phyloP scores from a whole-genome alignment of 2,113 vertebrate species.

The Carassius carassius region DNA sequence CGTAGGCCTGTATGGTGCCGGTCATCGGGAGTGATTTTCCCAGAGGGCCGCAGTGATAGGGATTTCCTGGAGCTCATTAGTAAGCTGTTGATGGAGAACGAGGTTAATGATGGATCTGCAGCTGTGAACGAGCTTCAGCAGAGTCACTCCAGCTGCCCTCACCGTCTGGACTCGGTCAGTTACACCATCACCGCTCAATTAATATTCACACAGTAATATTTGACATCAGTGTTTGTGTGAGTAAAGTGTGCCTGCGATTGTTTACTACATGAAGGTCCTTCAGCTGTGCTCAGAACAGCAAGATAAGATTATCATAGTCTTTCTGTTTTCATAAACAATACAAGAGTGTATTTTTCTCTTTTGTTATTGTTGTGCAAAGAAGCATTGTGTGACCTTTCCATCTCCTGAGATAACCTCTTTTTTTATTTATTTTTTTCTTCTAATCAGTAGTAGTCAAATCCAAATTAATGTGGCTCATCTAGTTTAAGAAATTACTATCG shows the following conservation, averaged over 20 bases:
- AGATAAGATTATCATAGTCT: background rate
- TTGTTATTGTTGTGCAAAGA: too few species aligned
- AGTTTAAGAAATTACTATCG: too few species aligned
- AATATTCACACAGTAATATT: background rate
- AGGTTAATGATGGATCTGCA: constrained; percentile 57
- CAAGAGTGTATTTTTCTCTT: too few species aligned
- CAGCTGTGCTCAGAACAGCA: background rate
- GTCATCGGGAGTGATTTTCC: constrained; percentile 44
- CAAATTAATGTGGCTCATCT: too few species aligned
- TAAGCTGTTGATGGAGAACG: constrained; percentile 55
- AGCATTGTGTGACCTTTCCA: too few species aligned
- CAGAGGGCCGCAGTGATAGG: constrained; percentile 31
- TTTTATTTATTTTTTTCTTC: too few species aligned
- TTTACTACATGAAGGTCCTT: background rate
- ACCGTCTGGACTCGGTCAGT: background rate
- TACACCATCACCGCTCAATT: background rate
- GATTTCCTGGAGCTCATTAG: constrained; percentile 58
- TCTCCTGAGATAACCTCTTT: too few species aligned
- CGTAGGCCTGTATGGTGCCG: background rate
- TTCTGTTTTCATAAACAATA: too few species aligned
- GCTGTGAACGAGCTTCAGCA: constrained; percentile 53
- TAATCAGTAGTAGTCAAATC: too few species aligned
- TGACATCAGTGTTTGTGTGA: background rate
- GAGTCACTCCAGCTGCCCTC: constrained; percentile 53
- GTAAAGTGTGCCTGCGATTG: background rate